phyloP scores from a whole-genome alignment of 30 jellyfish, hydroid and myxozoan genomes.

The Rhopilema esculentum region DNA sequence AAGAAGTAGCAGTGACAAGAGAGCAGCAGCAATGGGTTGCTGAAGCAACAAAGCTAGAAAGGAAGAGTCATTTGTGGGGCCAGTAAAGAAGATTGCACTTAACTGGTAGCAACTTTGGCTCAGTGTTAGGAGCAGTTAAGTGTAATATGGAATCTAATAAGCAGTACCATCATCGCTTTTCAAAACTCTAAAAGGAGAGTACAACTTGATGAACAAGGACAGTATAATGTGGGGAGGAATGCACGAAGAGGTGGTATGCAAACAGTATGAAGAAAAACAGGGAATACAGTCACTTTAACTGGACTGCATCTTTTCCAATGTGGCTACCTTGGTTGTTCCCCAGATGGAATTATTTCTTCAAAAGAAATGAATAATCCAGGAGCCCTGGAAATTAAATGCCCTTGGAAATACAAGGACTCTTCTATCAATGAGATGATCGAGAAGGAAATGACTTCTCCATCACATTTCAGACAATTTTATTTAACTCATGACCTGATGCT shows the following conservation, averaged over 20 bases:
- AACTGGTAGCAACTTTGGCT: not conserved
- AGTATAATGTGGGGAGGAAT: constrained; percentile 41
- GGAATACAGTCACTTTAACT: not conserved
- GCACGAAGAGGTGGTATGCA: constrained; percentile 35
- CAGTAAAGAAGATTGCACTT: not conserved
- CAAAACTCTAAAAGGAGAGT: constrained; percentile 3
- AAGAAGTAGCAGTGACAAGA: not conserved
- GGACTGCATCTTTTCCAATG: not conserved
- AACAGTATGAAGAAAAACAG: constrained; percentile 5
- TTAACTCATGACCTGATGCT: not conserved
- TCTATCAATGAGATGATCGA: constrained; percentile 14
- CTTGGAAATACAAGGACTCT: constrained; percentile 29
- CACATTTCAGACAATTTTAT: not conserved
- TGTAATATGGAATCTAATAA: not conserved
- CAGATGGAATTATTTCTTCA: not conserved
- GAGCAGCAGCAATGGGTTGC: constrained; percentile 33
- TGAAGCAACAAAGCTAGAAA: constrained; percentile 11
- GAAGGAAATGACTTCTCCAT: not conserved
- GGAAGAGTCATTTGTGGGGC: constrained; percentile 2
- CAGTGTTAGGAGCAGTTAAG: not conserved
- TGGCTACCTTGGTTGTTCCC: not conserved
- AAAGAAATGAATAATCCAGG: not conserved
- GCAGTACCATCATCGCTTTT: not conserved
- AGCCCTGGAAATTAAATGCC: constrained; percentile 21
- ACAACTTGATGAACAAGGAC: constrained; percentile 6